Evolutionary conservation across 2,113 vertebrate species (phyloP).

Genomic region (Toxotes chatareus): DNA sequence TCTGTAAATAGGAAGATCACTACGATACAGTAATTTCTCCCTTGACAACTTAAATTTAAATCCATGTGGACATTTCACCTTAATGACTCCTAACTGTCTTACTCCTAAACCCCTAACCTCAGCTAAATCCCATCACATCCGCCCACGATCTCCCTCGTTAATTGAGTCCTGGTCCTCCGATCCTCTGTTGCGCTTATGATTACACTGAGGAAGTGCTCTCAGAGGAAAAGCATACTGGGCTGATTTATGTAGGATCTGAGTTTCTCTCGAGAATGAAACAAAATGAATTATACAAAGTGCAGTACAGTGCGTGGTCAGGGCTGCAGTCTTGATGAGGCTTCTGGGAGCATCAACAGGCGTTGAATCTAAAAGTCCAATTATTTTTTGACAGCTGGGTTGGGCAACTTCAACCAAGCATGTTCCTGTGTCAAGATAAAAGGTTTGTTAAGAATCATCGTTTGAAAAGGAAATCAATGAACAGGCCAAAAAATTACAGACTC

Average conservation of each 20-base stretch:
- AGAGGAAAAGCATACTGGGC: slow-evolving; percentile 14
- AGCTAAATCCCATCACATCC: not conserved
- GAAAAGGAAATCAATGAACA: slow-evolving; percentile 9
- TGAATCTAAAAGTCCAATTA: slow-evolving; percentile 45
- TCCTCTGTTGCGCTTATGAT: not conserved
- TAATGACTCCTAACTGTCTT: not conserved
- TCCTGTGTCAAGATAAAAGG: not conserved
- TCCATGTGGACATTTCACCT: slow-evolving; percentile 2
- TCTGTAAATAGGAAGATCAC: not conserved
- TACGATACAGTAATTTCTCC: not conserved
- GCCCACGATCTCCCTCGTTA: not conserved
- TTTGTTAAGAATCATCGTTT: slow-evolving; percentile 1
- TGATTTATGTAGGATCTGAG: not conserved
- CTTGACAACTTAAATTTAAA: not conserved
- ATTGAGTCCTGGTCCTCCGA: slow-evolving; percentile 1
- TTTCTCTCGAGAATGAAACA: slow-evolving; percentile 25
- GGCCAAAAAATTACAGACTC: not conserved
- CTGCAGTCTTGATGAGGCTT: slow-evolving; percentile 12
- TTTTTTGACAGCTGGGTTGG: slow-evolving; percentile 22
- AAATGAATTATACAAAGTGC: slow-evolving; percentile 11
- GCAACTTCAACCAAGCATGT: not conserved
- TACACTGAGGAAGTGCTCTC: not conserved
- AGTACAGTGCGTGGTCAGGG: not conserved
- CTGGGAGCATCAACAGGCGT: slow-evolving; percentile 6
- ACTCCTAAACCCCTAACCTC: not conserved